These are phyloP conservation scores for Drosophila mayaguana DNA, from an alignment of 2,888 invertebrate genomes.

Conservation along the genomic window DNA sequence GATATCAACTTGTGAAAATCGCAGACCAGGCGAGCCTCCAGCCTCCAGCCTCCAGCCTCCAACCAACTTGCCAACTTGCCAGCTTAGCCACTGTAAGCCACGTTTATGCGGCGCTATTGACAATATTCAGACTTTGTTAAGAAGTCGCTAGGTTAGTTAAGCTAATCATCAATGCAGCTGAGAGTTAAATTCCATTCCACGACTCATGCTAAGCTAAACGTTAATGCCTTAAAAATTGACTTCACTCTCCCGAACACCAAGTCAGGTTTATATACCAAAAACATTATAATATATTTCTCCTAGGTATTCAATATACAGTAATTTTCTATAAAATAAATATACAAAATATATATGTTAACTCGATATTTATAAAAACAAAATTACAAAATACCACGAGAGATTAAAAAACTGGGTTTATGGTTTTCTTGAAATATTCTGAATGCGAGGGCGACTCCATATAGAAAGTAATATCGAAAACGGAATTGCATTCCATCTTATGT, in stretches of 20 bases:
- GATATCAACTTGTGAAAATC: slow-evolving; percentile 86
- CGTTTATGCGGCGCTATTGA: slow-evolving; percentile 33
- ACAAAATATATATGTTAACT: too few relatives aligned
- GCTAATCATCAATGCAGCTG: not conserved
- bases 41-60: slow-evolving; percentile 62
- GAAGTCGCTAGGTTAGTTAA: not conserved
- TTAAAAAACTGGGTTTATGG: too few relatives aligned
- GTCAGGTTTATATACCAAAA: too few relatives aligned
- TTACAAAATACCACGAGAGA: too few relatives aligned
- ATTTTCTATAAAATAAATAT: too few relatives aligned
- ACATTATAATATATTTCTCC: too few relatives aligned
- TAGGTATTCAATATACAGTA: too few relatives aligned
- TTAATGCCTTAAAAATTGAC: too few relatives aligned
- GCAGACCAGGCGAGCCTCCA: slow-evolving; percentile 61
- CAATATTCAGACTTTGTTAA: not conserved
- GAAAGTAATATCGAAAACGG: not conserved
- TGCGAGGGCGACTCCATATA: not conserved
- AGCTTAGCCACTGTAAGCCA: slow-evolving; percentile 24
- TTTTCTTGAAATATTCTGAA: not conserved
- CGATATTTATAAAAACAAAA: too few relatives aligned
- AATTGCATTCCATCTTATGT: not conserved
- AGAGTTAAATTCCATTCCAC: not conserved
- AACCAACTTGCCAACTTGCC: slow-evolving; percentile 8
- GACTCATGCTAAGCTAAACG: too few relatives aligned
- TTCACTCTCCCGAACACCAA: too few relatives aligned